Percentiles rank a stretch among this genome's conserved stretches.
Conservation (phyloP, 1,140 invertebrate genomes). For the Lepidurus couesii region DNA sequence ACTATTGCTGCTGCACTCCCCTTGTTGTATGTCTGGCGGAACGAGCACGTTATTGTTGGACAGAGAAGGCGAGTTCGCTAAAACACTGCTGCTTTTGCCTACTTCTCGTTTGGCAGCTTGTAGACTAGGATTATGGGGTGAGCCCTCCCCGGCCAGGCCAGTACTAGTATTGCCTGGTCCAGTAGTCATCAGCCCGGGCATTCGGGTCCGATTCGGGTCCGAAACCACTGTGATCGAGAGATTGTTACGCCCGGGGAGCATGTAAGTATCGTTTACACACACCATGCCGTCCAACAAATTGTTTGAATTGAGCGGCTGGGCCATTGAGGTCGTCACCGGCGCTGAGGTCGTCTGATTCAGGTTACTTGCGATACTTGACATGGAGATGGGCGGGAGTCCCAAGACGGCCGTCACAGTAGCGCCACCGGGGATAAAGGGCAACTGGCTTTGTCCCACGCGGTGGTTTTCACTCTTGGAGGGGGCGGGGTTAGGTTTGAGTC, state of each 20-base stretch:
- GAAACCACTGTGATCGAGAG: constrained; percentile 33
- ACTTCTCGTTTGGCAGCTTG: constrained; percentile 4
- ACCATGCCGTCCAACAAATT: constrained; percentile 33
- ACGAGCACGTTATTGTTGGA: no score
- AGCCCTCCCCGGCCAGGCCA: constrained; percentile 31
- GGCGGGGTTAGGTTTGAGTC: constrained; percentile 33
- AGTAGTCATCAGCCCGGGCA: constrained; percentile 3
- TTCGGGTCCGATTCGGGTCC: constrained; percentile 24
- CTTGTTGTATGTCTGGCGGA: not conserved
- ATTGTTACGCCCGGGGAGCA: constrained; percentile 33
- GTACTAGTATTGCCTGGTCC: not conserved
- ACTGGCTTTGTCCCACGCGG: constrained; percentile 34
- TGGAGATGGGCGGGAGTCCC: not conserved
- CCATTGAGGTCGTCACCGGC: not conserved
- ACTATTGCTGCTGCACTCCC: constrained; percentile 33
- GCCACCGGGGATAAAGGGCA: constrained; percentile 28
- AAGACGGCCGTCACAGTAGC: constrained; percentile 29
- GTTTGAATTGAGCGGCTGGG: constrained; percentile 27
- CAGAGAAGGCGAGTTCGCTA: no score
- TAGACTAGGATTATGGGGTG: not conserved
- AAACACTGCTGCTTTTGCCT: constrained; percentile 31
- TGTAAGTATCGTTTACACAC: constrained; percentile 34
- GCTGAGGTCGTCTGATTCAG: not conserved
- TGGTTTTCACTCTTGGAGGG: not conserved
- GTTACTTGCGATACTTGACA: not conserved